Evolutionary conservation across 2,797 vertebrate species (phyloP).

Genomic region (Pseudochromis fuscus): DNA sequence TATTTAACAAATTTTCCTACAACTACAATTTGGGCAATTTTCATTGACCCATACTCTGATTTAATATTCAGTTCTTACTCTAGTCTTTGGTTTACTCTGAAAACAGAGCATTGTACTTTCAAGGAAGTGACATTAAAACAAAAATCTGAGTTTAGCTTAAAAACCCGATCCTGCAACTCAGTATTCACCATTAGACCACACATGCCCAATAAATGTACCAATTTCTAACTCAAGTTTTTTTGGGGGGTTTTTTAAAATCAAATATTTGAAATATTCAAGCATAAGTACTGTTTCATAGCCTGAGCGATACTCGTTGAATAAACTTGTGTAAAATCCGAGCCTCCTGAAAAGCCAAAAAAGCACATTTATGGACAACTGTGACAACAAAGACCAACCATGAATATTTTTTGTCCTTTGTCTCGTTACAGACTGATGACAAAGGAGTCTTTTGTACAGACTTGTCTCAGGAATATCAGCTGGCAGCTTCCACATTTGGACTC

Average conservation of each 20-base stretch:
- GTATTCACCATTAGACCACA: background rate
- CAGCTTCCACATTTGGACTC: slow-evolving; percentile 91
- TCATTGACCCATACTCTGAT: no score
- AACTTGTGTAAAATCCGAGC: no score
- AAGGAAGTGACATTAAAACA: no score
- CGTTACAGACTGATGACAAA: slow-evolving; percentile 94
- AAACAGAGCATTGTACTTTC: no score
- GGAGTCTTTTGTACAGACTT: slow-evolving; percentile 94
- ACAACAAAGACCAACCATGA: background rate
- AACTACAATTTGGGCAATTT: no score
- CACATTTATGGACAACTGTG: background rate
- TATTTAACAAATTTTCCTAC: no score
- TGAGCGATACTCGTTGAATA: background rate
- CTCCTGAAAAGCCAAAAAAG: no score
- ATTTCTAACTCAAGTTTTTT: background rate
- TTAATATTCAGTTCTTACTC: no score
- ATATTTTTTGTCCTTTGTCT: slow-evolving; percentile 26
- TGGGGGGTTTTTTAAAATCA: no score
- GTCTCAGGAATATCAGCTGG: slow-evolving; percentile 94
- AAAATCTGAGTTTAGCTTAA: no score
- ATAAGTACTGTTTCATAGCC: background rate
- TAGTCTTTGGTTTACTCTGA: no score
- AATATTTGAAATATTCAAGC: no score
- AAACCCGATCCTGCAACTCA: background rate
- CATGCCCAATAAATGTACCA: background rate